phyloP scores from a whole-genome alignment of 2,888 invertebrate genomes.

The Venusia cambrica region DNA sequence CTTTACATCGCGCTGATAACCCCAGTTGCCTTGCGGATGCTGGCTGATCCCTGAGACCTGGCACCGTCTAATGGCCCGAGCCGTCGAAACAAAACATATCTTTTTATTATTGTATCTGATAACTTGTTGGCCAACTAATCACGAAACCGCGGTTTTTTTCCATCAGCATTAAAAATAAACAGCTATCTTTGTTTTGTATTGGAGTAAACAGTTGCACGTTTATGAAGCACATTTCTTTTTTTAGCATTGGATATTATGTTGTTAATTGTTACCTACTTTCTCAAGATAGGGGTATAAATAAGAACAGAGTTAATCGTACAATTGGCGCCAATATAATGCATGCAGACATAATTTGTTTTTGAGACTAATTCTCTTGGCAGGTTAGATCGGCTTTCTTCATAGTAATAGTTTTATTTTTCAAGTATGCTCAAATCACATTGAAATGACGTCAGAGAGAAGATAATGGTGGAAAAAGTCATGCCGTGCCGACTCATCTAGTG shows the following conservation, averaged over 20 bases:
- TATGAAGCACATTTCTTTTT: conserved; percentile 7
- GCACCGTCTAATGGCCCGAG: not conserved
- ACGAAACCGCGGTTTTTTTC: conserved; percentile 4
- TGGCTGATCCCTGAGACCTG: conserved; percentile 30
- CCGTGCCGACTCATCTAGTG: no score
- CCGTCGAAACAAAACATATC: conserved; percentile 3
- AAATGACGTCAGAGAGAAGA: no score
- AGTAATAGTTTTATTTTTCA: no score
- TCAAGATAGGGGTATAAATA: conserved; percentile 2
- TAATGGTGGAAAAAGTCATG: no score
- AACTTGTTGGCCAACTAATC: not conserved
- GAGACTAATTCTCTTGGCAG: no score
- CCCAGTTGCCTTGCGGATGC: conserved; percentile 60
- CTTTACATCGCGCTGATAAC: conserved; percentile 42
- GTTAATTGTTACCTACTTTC: not conserved
- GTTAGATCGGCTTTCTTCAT: no score
- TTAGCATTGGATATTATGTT: conserved; percentile 2
- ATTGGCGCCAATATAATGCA: no score
- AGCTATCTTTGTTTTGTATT: conserved; percentile 6
- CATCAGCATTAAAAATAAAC: conserved; percentile 3
- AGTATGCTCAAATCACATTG: no score
- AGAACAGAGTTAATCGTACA: no score
- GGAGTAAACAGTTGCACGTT: conserved; percentile 5
- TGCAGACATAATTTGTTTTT: no score
- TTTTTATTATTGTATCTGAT: conserved; percentile 3